Base-by-base conservation (phyloP, 2,888 invertebrate genomes). In the Eurois occulta region DNA sequence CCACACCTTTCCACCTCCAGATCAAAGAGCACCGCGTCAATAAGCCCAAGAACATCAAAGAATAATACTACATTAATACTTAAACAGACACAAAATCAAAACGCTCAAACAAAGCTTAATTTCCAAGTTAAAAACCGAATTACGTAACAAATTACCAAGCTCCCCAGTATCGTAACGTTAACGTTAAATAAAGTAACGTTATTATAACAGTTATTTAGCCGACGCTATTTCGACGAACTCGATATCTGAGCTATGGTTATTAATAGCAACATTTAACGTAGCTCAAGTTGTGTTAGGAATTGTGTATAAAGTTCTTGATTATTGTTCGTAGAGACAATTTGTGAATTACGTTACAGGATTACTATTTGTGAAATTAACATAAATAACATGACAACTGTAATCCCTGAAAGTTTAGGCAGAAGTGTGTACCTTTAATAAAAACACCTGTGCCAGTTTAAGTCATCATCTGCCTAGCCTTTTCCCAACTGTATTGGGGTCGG, bases 201-300 rank as follows among this genome's bases (percentile, higher is more conserved):
- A 72, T 73, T 73, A 73, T 32, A 41, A 41, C 52, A 24, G 55
- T 43, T 74, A 73, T 55, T 16, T 32, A 72, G 41, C 18, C 24
- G 32, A 13, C 8, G 73, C 13, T 73, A 73, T 41, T 18, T n/a
- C 18, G 3, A 18, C 1, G 24, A 13, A 41, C 32, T 73, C 73
- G 18, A 73, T 73, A 64, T 32, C 32, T 55, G 74, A 80, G 46
- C 58, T 35, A 43, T 74, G 60, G 66, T 69, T 80, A 66, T 28
- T 80, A 73, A 69, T 48, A 35, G 68, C 58, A 32, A 28, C 55
- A 58, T 65, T 80, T 70, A 69, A 65, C 38, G 24, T 24, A 43
- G 7, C 18, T 62, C n/a, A 46, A 71, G 28, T 71, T 58, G 41
- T 64, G 28, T 69, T 65, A 38, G 28, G 13, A 38, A 68, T 68